Evolutionary conservation across 2,888 invertebrate genomes (phyloP), one percentile per base, ranked within the genome.

Genomic region (Osmoderma eremita): DNA sequence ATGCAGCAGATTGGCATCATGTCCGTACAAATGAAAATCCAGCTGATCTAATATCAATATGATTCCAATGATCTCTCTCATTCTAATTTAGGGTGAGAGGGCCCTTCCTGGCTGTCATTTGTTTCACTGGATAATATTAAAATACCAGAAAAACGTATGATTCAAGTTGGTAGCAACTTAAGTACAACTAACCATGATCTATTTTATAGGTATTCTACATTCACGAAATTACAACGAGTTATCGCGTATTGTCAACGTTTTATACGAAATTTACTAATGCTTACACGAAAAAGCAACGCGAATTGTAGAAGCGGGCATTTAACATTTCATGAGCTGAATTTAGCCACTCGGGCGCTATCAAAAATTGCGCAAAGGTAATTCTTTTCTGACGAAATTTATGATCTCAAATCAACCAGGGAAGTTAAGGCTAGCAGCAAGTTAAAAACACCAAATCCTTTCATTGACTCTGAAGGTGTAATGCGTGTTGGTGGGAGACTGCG

Each of bases 21-120:
- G 24, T 69, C 6, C 12, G 36, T 10, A 56, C 67, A 17, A 30
- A 45, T 22, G 49, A 42, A 10, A 69, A 69, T 49, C 63, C 69
- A 12, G 69, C 63, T 2, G 69, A 67, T 36, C 20, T 63, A 13
- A 8, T 36, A 15, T 62, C 62, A 13, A 42, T 45, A 24, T 45
- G 48, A n/a, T 13, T 45, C 18, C 22, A 22, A 39, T 42, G 22
- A 58, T 17, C 41, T 17, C 13, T 18, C 12, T 41, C 22, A 39
- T 6, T 39, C 20, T n/a, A 10, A 41, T 12, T 41, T 42, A 24
- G 45, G 62, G 36, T 62, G 48, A 48, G 12, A 24, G 12, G 62
- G 48, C n/a, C 61, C 41, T 13, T 2, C 24, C 6, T 45, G 61
- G 45, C n/a, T 45, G 0, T 18, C 67, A n/a, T 2, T 41, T 24